These are phyloP conservation scores for Psittacula echo DNA, from an alignment of 2,797 vertebrate genomes.

Conservation along the genomic window DNA sequence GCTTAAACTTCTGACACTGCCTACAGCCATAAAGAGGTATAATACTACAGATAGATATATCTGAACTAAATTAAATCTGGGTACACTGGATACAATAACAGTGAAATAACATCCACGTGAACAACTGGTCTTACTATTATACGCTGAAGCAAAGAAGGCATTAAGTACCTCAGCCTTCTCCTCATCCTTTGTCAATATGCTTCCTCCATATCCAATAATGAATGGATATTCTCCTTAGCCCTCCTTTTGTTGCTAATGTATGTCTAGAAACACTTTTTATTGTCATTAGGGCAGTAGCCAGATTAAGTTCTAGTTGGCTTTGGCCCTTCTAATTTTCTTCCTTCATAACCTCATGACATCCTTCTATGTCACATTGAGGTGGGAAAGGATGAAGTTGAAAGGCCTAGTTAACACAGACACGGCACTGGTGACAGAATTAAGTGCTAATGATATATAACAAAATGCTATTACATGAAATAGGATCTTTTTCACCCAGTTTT, in stretches of 20 bases:
- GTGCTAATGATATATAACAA: slow-evolving; percentile 51
- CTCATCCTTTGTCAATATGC: background rate
- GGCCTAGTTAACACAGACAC: slow-evolving; percentile 38
- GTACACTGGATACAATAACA: background rate
- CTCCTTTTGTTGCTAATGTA: background rate
- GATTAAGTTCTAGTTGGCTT: background rate
- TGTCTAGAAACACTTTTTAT: background rate
- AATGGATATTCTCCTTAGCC: background rate
- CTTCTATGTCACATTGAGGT: slow-evolving; percentile 1
- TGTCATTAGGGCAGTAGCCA: background rate
- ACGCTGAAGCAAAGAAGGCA: background rate
- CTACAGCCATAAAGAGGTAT: background rate
- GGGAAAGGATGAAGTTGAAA: slow-evolving; percentile 55
- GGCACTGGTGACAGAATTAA: slow-evolving; percentile 53
- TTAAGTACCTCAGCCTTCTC: background rate
- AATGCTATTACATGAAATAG: slow-evolving; percentile 55
- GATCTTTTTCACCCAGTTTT: slow-evolving; percentile 43
- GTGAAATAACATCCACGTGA: background rate
- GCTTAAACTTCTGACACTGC: background rate
- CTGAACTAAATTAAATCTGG: background rate
- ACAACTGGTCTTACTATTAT: background rate
- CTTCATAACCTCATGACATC: background rate
- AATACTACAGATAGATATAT: background rate
- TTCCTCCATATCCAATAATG: background rate
- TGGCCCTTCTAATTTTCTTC: background rate